Percentiles rank a stretch among this genome's conserved stretches.
These are phyloP conservation scores for Chelon labrosus DNA, from an alignment of 2,797 vertebrate genomes.

Conservation along the genomic window DNA sequence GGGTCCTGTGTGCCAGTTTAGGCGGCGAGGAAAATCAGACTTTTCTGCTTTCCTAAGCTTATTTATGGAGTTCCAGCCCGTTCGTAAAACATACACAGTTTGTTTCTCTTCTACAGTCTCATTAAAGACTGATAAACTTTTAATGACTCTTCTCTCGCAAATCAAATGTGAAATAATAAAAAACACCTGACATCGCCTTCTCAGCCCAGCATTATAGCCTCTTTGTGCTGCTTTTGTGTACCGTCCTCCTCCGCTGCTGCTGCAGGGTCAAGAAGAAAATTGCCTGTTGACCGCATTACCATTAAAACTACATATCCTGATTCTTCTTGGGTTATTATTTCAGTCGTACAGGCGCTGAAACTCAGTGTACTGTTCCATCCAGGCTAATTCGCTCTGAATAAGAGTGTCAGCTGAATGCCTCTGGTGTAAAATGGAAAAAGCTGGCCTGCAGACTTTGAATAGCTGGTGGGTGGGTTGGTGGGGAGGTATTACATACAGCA, in stretches of 20 bases:
- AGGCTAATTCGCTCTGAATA: slow-evolving; percentile 48
- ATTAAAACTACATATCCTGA: no score
- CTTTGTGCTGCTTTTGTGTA: background rate
- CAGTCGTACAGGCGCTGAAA: slow-evolving; percentile 16
- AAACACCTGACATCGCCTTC: slow-evolving; percentile 13
- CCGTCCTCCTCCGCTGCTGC: background rate
- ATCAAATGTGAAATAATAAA: slow-evolving; percentile 18
- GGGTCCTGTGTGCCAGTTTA: background rate
- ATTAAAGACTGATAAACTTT: slow-evolving; percentile 1
- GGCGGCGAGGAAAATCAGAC: background rate
- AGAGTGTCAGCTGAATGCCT: slow-evolving; percentile 48
- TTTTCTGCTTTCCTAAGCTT: slow-evolving; percentile 20
- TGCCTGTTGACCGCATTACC: background rate
- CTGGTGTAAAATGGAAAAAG: slow-evolving; percentile 48
- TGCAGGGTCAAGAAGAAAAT: background rate
- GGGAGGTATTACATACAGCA: slow-evolving; percentile 19
- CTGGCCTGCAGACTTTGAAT: slow-evolving; percentile 32
- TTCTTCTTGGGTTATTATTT: slow-evolving; percentile 20
- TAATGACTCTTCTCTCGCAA: background rate
- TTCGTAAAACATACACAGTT: background rate
- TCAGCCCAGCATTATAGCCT: background rate
- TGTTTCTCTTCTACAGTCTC: slow-evolving; percentile 11
- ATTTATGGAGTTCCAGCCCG: slow-evolving; percentile 8
- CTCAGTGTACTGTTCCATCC: slow-evolving; percentile 23
- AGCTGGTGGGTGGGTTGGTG: slow-evolving; percentile 47